Base-by-base conservation (phyloP, 2,888 invertebrate genomes). In the Papilio protenor region DNA sequence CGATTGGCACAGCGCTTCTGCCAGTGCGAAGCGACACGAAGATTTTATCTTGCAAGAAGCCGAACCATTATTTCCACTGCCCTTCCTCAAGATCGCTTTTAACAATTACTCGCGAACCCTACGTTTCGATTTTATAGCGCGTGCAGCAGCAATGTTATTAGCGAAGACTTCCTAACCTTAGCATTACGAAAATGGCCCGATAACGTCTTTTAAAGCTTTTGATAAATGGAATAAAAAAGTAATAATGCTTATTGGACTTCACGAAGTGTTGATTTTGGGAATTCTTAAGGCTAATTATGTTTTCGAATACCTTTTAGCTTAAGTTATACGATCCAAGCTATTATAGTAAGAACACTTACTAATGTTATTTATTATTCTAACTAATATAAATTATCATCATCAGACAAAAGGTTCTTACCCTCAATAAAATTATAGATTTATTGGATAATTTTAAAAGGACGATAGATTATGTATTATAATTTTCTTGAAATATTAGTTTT, bases 11-110 rank as follows among this genome's bases (percentile, higher is more conserved):
- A 79, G 70, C 77, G 78, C 78, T 83, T 81, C 75, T 80, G 82
- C 76, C 81, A 80, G 80, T 81, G 82, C 84, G 82, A 85, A 81
- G 84, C 83, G 85, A 88, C 85, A 83, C 85, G 83, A 83, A 80
- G 89, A 89, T 91, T 85, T 87, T 90, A 90, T 91, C 90, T 86
- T 77, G 76, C 78, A 85, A 87, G 85, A 84, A 87, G 87, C 85
- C 83, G 82, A 86, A 84, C 87, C 89, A 89, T 89, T 90, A 90
- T 89, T 90, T 85, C 87, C 84, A 85, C 79, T 83, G 84, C 83
- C 83, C 82, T 84, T 83, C 81, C 83, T 83, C 82, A 82, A 81
- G 83, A 82, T 83, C 81, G 82, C 82, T 81, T 80, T 78, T 81
- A 84, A 85, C 83, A 86, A 86, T 87, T 85, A 86, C 82, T 82